Evolutionary conservation across 2,888 invertebrate genomes (phyloP), one percentile per base, ranked within the genome.

Genomic region (Octodonta nipae): DNA sequence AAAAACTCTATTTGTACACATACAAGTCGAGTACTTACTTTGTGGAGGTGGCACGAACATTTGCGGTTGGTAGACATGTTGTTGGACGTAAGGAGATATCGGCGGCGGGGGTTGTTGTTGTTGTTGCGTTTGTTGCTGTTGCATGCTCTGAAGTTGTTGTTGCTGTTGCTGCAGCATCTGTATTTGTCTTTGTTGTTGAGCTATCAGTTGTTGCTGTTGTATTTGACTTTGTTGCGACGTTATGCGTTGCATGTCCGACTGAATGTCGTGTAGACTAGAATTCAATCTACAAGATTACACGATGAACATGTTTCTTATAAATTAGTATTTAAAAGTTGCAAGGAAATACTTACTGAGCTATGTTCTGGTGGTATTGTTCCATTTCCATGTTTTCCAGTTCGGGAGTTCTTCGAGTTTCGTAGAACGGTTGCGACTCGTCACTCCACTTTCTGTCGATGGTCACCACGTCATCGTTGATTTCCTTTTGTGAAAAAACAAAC

Each of bases 241-340:
- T 46, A 93, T 70, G 49, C 86, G 75, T 64, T 88, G 85, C 57
- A 93, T 89, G 64, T 93, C 92, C 44, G 81, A 81, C 67, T 92
- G 91, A 54, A 93, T 81, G 66, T 92, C 91, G 59, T 84, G 82
- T 55, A 93, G 76, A 70, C 85, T 91, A 67, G 75, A 78, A 68
- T 91, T 91, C 79, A 92, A 86, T 68, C 82, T 83, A 62, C n/a
- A 33, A 37, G 13, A 11, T 11, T 3, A 26, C 8, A 5, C 26
- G 26, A 8, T 26, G 11, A 26, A 26, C 8, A 12, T 26, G 26
- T 13, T n/a, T 3, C 4, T 13, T 11, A 13, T 2, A 30, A n/a
- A 13, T 7, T 16, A 10, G 7, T 14, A 8, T 4, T 2, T 8
- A 30, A n/a, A 17, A 6, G 10, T 4, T 8, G 15, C 5, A n/a